A percentile compares a stretch with the other conserved stretches of the same genome.
These are phyloP conservation scores for Rhyacophila evoluta DNA, from an alignment of 2,888 invertebrate genomes.

Conservation along the genomic window DNA sequence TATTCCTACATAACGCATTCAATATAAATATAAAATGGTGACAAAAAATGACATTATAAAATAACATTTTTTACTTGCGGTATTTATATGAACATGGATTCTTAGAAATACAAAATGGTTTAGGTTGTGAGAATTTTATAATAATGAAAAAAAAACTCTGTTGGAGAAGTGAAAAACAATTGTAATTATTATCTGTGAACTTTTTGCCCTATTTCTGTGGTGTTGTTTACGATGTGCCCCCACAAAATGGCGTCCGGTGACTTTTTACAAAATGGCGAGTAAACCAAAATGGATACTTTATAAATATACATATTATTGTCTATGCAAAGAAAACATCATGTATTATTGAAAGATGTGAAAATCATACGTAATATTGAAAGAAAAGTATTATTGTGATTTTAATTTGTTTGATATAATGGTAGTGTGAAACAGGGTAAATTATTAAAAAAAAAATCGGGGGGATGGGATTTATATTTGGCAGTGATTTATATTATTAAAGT, in stretches of 20 bases:
- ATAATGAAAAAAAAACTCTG: not conserved
- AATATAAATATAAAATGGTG: not conserved
- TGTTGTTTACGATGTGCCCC: slow-evolving; percentile 5
- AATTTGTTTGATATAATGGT: slow-evolving; percentile 44
- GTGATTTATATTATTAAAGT: not conserved
- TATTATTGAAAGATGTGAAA: slow-evolving; percentile 36
- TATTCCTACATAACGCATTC: not conserved
- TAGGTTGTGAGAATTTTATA: slow-evolving; percentile 24
- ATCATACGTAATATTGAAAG: slow-evolving; percentile 39
- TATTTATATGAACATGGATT: not conserved
- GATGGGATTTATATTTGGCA: not conserved
- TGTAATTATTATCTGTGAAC: not conserved
- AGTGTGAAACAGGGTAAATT: slow-evolving; percentile 49
- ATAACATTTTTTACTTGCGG: not conserved
- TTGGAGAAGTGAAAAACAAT: slow-evolving; percentile 11
- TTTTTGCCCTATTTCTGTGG: slow-evolving; percentile 12
- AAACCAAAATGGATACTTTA: not conserved
- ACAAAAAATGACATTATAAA: not conserved
- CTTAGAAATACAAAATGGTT: not conserved
- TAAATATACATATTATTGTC: slow-evolving; percentile 21
- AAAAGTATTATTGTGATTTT: slow-evolving; percentile 33
- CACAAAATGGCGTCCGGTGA: slow-evolving; percentile 8
- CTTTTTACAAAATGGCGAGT: not conserved
- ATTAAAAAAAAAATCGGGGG: slow-evolving; percentile 31
- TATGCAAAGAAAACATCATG: slow-evolving; percentile 1